Conservation (phyloP, 2,113 vertebrate genomes). For the Steatornis caripensis region DNA sequence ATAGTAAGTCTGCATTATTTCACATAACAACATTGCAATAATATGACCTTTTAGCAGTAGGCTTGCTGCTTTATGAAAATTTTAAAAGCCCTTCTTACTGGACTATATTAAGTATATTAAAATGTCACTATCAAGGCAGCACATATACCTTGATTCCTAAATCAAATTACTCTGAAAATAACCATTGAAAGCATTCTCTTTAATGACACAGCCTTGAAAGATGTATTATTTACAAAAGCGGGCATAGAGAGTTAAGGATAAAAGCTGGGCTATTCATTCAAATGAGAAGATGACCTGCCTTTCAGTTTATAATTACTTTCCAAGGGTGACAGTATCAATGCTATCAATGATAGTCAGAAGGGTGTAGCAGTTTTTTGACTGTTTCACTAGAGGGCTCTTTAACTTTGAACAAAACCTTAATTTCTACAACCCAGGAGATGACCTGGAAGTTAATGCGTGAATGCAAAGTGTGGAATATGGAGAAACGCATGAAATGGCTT, state of each 20-base stretch:
- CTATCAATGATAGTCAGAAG: neutral
- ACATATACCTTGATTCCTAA: neutral
- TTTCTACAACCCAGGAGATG: neutral
- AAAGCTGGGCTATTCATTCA: neutral
- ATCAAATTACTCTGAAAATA: neutral
- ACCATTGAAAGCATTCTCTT: neutral
- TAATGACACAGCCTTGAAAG: neutral
- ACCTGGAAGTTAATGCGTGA: slow-evolving; percentile 59
- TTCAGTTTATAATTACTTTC: neutral
- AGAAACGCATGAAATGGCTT: neutral
- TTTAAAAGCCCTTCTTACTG: neutral
- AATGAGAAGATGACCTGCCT: neutral
- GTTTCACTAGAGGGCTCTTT: slow-evolving; percentile 62
- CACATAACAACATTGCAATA: neutral
- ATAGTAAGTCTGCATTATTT: neutral
- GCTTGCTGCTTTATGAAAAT: neutral
- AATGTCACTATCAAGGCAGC: neutral
- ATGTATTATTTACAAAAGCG: neutral
- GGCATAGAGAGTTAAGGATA: neutral
- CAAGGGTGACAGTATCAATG: neutral
- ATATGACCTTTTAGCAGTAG: neutral
- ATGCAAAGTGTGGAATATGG: neutral
- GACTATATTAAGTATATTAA: neutral
- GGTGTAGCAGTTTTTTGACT: slow-evolving; percentile 24
- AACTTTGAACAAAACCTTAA: slow-evolving; percentile 51